Base-by-base conservation (phyloP, 92 coral and sea anemone species). In the Porites rus region DNA sequence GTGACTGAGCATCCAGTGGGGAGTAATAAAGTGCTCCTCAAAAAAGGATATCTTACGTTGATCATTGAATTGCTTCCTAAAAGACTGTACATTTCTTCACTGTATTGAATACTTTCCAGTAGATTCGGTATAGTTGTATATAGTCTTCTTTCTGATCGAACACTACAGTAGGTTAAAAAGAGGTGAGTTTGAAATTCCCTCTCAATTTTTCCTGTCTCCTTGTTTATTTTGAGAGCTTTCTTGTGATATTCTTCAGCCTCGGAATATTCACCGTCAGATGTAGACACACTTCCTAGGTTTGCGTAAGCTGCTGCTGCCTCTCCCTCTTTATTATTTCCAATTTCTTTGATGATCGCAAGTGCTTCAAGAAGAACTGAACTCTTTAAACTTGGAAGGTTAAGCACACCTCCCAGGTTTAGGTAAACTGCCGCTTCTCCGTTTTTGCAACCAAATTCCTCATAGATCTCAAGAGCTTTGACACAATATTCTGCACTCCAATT, bases 261-360 rank as follows among this genome's bases (percentile, higher is more conserved):
- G 21, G 61, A 43, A 83, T 83, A 74, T 10, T 84, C 14, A 13
- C 76, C 77, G 13, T 3, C 8, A 28, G 21, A 2, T 10, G 4
- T 12, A 50, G 19, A 84, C 8, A 28, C n/a, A 16, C 1, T 11
- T 10, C 81, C 88, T 22, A 84, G 24, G 21, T 10, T 56, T 16
- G 19, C 62, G 64, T 8, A 13, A n/a, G 1, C 52, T n/a, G 3
- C 4, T 3, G 58, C 59, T 59, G 24, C 2, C 28, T 12, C 68
- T 63, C 7, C 9, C 2, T 1, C 3, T 18, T n/a, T n/a, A n/a
- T 74, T 22, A 28, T 84, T 74, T 7, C 88, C 88, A 59, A 84
- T 74, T 60, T 28, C 3, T 28, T 25, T 25, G 28, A 25, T 2
- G 31, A 28, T 28, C 31, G 31, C 31, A 28, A 28, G 31, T 28